A percentile compares a stretch with the other conserved stretches of the same genome.
Conservation (phyloP, 2,797 vertebrate species). For the Pelobates cultripes region DNA sequence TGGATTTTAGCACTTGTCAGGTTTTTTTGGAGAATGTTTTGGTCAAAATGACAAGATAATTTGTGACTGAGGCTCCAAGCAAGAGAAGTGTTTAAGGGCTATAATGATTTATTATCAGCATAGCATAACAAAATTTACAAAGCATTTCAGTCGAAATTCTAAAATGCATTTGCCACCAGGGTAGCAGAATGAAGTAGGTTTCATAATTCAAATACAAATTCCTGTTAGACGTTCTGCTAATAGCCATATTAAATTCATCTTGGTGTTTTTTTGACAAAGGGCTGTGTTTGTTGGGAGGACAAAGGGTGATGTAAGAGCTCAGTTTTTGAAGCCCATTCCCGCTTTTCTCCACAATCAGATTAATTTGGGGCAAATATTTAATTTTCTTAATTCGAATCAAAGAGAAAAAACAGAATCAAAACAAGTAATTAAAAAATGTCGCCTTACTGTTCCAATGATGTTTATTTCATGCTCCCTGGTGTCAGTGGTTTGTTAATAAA, state of each 20-base stretch:
- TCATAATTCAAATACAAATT: constrained; percentile 62
- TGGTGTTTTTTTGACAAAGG: constrained; percentile 63
- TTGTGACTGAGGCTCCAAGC: constrained; percentile 82
- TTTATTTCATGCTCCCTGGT: too few species aligned
- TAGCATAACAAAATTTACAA: constrained; percentile 85
- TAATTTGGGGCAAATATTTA: too few species aligned
- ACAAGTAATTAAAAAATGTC: too few species aligned
- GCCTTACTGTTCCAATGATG: too few species aligned
- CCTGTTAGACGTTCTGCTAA: constrained; percentile 53
- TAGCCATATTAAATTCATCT: constrained; percentile 64
- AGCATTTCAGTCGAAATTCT: constrained; percentile 80
- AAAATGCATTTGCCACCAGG: constrained; percentile 78
- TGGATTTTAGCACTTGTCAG: constrained; percentile 87
- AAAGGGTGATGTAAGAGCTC: constrained; percentile 60
- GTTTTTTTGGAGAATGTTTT: constrained; percentile 85
- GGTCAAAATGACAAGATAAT: constrained; percentile 87
- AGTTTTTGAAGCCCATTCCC: too few species aligned
- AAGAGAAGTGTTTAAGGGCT: constrained; percentile 83
- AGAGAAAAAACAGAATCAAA: too few species aligned
- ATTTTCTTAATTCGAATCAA: too few species aligned
- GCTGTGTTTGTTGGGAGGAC: constrained; percentile 59
- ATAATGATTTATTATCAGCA: constrained; percentile 88
- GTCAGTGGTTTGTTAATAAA: too few species aligned
- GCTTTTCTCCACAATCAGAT: too few species aligned
- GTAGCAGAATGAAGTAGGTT: constrained; percentile 63